Evolutionary conservation across 2,113 vertebrate species (phyloP).

Genomic region (Tetraodon nigroviridis): DNA sequence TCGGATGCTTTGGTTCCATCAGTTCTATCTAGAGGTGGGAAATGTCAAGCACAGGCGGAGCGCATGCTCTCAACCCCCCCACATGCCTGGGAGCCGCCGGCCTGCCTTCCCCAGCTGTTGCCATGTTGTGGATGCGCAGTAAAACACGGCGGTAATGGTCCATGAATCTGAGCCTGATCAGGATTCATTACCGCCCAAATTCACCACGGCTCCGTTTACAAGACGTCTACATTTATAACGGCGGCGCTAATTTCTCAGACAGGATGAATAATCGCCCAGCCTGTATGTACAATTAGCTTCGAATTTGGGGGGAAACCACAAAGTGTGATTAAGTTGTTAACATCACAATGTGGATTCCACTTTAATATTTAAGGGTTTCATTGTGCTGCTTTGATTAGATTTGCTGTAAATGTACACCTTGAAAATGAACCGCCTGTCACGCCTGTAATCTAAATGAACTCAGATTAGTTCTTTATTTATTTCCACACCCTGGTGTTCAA

Average conservation of each 20-base stretch:
- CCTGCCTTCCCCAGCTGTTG: slow-evolving; percentile 26
- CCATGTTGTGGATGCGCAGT: slow-evolving; percentile 63
- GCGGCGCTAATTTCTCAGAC: slow-evolving; percentile 13
- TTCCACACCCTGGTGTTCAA: background rate
- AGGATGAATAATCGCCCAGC: slow-evolving; percentile 8
- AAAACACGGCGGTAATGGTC: slow-evolving; percentile 61
- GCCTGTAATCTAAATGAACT: slow-evolving; percentile 1
- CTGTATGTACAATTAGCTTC: background rate
- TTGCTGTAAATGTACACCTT: background rate
- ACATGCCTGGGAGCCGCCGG: slow-evolving; percentile 5
- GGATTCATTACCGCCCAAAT: slow-evolving; percentile 54
- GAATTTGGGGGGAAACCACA: slow-evolving; percentile 1
- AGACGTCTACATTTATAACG: slow-evolving; percentile 27
- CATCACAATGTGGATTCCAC: background rate
- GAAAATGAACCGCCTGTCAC: background rate
- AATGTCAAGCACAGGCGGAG: slow-evolving; percentile 7
- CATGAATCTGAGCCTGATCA: slow-evolving; percentile 68
- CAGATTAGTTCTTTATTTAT: background rate
- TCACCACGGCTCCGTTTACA: slow-evolving; percentile 49
- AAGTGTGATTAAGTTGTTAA: slow-evolving; percentile 9
- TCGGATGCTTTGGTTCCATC: slow-evolving; percentile 36
- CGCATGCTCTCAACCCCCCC: slow-evolving; percentile 13
- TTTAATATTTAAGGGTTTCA: slow-evolving; percentile 4
- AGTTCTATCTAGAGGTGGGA: slow-evolving; percentile 12
- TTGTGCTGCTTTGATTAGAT: slow-evolving; percentile 3